These are phyloP conservation scores for Spisula subtruncata DNA, from an alignment of 2,888 invertebrate genomes.

Conservation along the genomic window DNA sequence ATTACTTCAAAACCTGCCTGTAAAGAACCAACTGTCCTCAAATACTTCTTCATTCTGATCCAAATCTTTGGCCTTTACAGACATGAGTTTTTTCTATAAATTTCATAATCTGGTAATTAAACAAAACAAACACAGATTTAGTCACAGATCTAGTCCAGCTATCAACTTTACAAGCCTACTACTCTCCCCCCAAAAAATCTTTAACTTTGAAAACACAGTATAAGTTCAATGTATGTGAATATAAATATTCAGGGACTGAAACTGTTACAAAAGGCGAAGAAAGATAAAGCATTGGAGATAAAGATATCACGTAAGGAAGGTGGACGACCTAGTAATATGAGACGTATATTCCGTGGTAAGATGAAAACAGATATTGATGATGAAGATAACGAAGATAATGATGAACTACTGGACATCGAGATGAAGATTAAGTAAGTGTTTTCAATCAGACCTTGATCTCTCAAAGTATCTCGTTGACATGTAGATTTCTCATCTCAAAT, in stretches of 20 bases:
- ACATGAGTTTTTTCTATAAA: no score
- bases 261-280: slow-evolving; percentile 86
- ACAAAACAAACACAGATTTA: no score
- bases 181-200: no score
- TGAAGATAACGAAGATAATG: slow-evolving; percentile 85
- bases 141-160: no score
- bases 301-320: slow-evolving; percentile 77
- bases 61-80: no score
- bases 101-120: no score
- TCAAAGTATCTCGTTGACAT: not conserved
- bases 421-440: slow-evolving; percentile 87
- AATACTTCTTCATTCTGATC: no score
- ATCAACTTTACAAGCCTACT: not conserved
- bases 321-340: slow-evolving; percentile 77
- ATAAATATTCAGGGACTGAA: slow-evolving; percentile 86
- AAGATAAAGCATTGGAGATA: slow-evolving; percentile 83
- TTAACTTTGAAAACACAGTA: no score
- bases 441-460: not conserved
- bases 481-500: no score
- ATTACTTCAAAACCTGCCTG: no score
- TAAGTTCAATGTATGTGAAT: no score
- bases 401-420: slow-evolving; percentile 88
- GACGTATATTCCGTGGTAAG: slow-evolving; percentile 78
- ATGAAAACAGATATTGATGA: slow-evolving; percentile 78
- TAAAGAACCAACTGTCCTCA: no score